Evolutionary conservation across 2,888 invertebrate genomes (phyloP).

Genomic region (Latheticus oryzae): DNA sequence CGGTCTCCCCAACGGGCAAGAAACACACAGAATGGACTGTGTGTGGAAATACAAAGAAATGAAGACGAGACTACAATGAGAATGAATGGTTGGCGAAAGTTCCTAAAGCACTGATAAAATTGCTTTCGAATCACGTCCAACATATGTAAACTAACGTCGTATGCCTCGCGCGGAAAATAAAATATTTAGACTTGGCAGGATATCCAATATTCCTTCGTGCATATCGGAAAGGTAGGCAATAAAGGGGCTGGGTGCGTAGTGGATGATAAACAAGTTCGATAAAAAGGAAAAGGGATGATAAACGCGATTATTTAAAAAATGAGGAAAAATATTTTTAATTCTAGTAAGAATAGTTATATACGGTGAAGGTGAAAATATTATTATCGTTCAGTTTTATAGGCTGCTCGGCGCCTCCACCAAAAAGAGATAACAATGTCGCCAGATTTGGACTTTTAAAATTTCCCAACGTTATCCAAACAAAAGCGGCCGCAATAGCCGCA

Average conservation of each 20-base stretch:
- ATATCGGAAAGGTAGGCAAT: slow-evolving; percentile 56
- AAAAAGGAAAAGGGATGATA: no score
- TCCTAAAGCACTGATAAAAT: slow-evolving; percentile 53
- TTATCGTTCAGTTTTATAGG: slow-evolving; percentile 48
- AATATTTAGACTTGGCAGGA: slow-evolving; percentile 62
- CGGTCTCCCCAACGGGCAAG: slow-evolving; percentile 19
- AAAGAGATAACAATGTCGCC: slow-evolving; percentile 37
- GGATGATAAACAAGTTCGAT: no score
- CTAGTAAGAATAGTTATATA: no score
- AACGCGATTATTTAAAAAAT: no score
- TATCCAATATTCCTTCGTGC: slow-evolving; percentile 58
- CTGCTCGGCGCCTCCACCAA: slow-evolving; percentile 37
- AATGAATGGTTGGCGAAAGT: slow-evolving; percentile 50
- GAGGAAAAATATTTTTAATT: no score
- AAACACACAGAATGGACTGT: slow-evolving; percentile 38
- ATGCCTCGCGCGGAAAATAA: slow-evolving; percentile 60
- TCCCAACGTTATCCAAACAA: slow-evolving; percentile 55
- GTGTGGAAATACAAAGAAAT: slow-evolving; percentile 46
- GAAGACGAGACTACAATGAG: slow-evolving; percentile 50
- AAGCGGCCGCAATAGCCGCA: slow-evolving; percentile 46
- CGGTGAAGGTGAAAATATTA: slow-evolving; percentile 62
- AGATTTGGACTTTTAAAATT: slow-evolving; percentile 49
- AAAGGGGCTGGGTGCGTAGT: slow-evolving; percentile 51
- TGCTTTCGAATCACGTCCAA: slow-evolving; percentile 63
- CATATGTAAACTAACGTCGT: slow-evolving; percentile 64